Percentiles rank a stretch among this genome's conserved stretches.
phyloP scores from a whole-genome alignment of 2,113 vertebrate genomes.

The Alethe diademata region DNA sequence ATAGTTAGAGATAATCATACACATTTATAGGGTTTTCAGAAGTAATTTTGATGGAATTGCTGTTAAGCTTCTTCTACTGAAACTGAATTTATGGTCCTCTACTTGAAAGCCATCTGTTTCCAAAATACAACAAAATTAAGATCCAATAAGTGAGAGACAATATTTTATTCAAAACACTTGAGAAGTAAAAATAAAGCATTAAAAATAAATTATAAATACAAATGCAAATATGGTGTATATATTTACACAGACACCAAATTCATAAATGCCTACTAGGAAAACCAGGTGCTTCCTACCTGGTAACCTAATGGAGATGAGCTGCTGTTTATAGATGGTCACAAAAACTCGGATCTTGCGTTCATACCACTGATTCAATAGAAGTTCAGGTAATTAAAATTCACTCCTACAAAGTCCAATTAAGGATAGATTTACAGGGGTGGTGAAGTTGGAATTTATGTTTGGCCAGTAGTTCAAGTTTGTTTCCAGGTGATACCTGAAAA shows the following conservation, averaged over 20 bases:
- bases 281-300: not conserved
- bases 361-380: not conserved
- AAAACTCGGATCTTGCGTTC: not conserved
- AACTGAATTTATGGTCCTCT: not conserved
- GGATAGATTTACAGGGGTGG: not conserved
- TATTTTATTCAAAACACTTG: not conserved
- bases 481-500: not conserved
- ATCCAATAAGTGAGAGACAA: not conserved
- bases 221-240: not conserved
- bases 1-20: not conserved
- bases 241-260: not conserved
- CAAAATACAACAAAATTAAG: not conserved
- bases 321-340: not conserved
- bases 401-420: not conserved
- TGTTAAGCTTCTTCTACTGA: not conserved
- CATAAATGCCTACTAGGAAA: not conserved
- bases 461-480: not conserved
- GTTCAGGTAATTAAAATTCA: not conserved
- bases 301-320: not conserved
- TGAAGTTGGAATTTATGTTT: not conserved
- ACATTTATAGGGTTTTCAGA: not conserved
- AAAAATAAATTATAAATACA: not conserved
- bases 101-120: not conserved
- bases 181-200: not conserved
- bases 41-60: not conserved